A percentile compares a stretch with the other conserved stretches of the same genome.
phyloP scores from a whole-genome alignment of 2,888 invertebrate species.

The Apoda limacodes region DNA sequence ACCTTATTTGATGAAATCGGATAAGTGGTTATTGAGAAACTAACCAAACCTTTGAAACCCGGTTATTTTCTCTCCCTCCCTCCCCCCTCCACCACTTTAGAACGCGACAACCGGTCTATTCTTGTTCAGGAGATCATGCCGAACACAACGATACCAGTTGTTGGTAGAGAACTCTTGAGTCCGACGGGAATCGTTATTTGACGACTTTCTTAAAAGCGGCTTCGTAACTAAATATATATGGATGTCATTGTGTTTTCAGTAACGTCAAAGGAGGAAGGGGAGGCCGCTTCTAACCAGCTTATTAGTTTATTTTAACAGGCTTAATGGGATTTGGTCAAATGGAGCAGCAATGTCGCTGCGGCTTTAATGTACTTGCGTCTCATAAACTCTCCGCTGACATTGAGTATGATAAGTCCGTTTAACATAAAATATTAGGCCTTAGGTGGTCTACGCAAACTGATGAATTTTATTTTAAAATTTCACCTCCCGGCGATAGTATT shows the following conservation, averaged over 20 bases:
- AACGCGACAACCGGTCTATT: too few species aligned
- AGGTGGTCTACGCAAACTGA: constrained; percentile 7
- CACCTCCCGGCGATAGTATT: constrained; percentile 1
- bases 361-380: constrained; percentile 8
- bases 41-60: too few species aligned
- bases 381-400: constrained; percentile 5
- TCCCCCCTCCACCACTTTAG: too few species aligned
- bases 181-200: too few species aligned
- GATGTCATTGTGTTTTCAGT: constrained; percentile 7
- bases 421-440: constrained; percentile 9
- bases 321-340: constrained; percentile 8
- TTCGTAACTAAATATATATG: constrained; percentile 4
- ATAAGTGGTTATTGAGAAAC: too few species aligned
- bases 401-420: constrained; percentile 5
- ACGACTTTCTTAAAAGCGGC: too few species aligned
- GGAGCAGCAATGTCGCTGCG: constrained; percentile 3
- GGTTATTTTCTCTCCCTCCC: constrained; percentile 2
- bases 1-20: too few species aligned
- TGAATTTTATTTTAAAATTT: constrained; percentile 6
- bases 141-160: too few species aligned
- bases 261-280: too few species aligned
- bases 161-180: too few species aligned
- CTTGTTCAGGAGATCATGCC: too few species aligned
- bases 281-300: constrained; percentile 6
- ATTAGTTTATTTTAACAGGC: constrained; percentile 8